Evolutionary conservation across 2,888 invertebrate species (phyloP), one percentile per base, ranked within the genome.

Genomic region (Drosophila imparisetae): DNA sequence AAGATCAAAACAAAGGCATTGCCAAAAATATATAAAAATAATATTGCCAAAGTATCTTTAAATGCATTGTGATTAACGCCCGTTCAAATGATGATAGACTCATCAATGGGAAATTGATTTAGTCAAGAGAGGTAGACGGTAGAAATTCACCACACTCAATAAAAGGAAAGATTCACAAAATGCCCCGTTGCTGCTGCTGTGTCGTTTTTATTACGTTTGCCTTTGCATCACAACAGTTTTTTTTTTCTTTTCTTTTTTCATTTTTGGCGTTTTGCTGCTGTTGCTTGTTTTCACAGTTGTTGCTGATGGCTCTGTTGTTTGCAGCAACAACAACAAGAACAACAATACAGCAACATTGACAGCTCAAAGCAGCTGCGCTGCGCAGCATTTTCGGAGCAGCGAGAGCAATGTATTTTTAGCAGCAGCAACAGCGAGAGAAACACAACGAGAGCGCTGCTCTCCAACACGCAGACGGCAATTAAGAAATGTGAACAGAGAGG

Each of bases 351-450:
- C 64, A 77, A 73, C 49, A 78, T 58, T 73, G 67, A 83, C 80
- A 83, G 55, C 67, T 80, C 52, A 67, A 70, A 84, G 83, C 88
- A 87, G 88, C 84, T 89, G 90, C 90, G 88, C 88, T 53, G 88
- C 82, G 85, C 81, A 83, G 81, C 85, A 72, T 79, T 76, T 86
- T 66, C 49, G 61, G 75, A 88, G 69, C 72, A 59, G 77, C 80
- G 90, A 77, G 81, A 81, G 78, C 62, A 70, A 69, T 75, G 80
- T 83, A 83, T 83, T 89, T 89, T 72, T 83, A 83, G 86, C 86
- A 66, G 57, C 61, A 81, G 48, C 66, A 82, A 53, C 67, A 81
- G 69, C 78, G 86, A 89, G 84, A 76, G 74, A 66, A 64, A 42
- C 49, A 38, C 59, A 80, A 66, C 78, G 79, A 81, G 79, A 79